Percentiles rank a stretch among this genome's conserved stretches.
phyloP scores from a whole-genome alignment of 2,113 vertebrate species.

The Mola mola region DNA sequence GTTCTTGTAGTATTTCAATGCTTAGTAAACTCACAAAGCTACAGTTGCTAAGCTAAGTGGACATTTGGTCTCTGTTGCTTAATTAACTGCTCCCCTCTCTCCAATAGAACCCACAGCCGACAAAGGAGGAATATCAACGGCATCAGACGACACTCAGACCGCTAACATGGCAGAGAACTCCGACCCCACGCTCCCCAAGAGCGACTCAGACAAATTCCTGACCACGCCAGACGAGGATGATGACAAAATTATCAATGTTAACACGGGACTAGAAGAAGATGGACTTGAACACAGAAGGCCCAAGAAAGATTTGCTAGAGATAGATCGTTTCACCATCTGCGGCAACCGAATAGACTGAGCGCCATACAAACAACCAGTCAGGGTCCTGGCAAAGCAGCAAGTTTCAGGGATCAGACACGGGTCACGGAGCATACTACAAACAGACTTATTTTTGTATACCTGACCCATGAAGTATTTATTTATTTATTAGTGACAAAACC shows the following conservation, averaged over 20 bases:
- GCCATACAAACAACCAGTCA: constrained; percentile 2
- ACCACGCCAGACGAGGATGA: constrained; percentile 95
- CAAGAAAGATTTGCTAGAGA: constrained; percentile 96
- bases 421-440: constrained; percentile 54
- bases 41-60: too few species aligned
- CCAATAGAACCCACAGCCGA: constrained; percentile 76
- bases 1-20: too few species aligned
- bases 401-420: constrained; percentile 65
- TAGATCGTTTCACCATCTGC: constrained; percentile 98
- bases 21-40: too few species aligned
- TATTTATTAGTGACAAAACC: constrained; percentile 76
- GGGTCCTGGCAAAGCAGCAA: constrained; percentile 35
- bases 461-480: constrained; percentile 76
- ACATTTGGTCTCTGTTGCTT: neutral
- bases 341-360: constrained; percentile 97
- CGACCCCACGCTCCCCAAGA: constrained; percentile 85
- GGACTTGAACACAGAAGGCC: constrained; percentile 87
- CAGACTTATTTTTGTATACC: constrained; percentile 45
- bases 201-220: constrained; percentile 91
- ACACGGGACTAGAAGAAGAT: constrained; percentile 81
- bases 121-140: constrained; percentile 77
- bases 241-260: constrained; percentile 75
- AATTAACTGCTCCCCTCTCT: constrained; percentile 17
- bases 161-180: constrained; percentile 78
- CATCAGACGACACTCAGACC: constrained; percentile 84